Evolutionary conservation across 2,888 invertebrate genomes (phyloP), one percentile per base, ranked within the genome.

Genomic region (Thereva nobilitata): DNA sequence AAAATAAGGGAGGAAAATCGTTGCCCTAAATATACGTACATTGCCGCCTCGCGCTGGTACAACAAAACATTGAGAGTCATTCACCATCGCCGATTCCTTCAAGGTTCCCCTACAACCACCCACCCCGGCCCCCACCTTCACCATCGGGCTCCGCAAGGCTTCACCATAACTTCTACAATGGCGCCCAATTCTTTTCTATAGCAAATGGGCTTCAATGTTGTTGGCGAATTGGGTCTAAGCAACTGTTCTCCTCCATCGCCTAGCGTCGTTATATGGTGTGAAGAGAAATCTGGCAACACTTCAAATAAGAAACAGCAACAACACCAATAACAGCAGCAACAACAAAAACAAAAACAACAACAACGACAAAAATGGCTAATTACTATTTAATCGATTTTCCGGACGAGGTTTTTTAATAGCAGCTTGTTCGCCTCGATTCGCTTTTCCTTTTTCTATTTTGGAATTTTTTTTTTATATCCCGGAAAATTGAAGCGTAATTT

Each of bases 361-460:
- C n/a, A 44, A 44, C 23, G 23, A 44, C 8, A 44, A 44, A 44
- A 44, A 9, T 8, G 1, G 12, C 54, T 54, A 54, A 54, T 54
- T 54, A 54, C 38, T 54, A 54, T 54, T 54, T 54, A 54, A 54
- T 54, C 54, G 54, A 40, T 54, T 54, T 54, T 54, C 12, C 38
- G 54, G 23, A 23, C 23, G 23, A 23, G 23, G 23, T 23, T 23
- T 23, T 23, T 23, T 23, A 23, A 23, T 23, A 23, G 23, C 23
- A 23, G 23, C 23, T 23, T 23, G 23, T 23, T 23, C 23, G 23
- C 23, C 23, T 23, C 23, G 23, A 23, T 23, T 23, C 23, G 23
- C 23, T 23, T 23, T 23, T 23, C 23, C 23, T 23, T 23, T 23
- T 23, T 23, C 23, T 23, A 23, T 23, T 23, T 23, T 23, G 23